Percentiles rank a stretch among this genome's conserved stretches.
phyloP scores from a whole-genome alignment of 2,888 invertebrate genomes.

The Drosophila demipolita region DNA sequence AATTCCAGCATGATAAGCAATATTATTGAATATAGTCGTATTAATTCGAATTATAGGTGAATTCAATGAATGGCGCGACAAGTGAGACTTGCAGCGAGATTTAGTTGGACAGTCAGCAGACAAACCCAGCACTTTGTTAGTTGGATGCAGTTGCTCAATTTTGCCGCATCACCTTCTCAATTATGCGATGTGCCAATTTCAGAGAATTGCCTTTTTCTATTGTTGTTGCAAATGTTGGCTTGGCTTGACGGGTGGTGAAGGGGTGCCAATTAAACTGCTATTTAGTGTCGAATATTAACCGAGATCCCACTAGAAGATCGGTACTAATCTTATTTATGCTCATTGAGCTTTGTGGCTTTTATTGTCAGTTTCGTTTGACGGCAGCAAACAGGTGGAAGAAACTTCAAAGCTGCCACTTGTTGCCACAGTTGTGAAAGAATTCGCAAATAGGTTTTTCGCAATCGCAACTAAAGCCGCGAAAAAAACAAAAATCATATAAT shows the following conservation, averaged over 20 bases:
- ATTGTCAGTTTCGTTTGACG: constrained; percentile 36
- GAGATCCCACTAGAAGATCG: constrained; percentile 41
- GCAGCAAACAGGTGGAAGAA: constrained; percentile 41
- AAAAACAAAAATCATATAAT: constrained; percentile 16
- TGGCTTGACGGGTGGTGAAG: neutral
- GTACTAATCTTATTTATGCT: constrained; percentile 75
- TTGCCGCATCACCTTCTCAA: constrained; percentile 64
- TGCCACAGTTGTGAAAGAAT: constrained; percentile 60
- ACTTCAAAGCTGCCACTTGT: constrained; percentile 51
- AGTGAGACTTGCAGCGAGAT: constrained; percentile 20
- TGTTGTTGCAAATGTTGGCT: constrained; percentile 37
- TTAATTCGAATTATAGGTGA: constrained; percentile 2
- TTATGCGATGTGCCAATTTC: constrained; percentile 57
- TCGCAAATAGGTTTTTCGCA: constrained; percentile 47
- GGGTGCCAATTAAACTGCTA: constrained; percentile 75
- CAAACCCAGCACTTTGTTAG: constrained; percentile 57
- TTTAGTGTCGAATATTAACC: constrained; percentile 68
- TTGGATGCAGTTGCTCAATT: constrained; percentile 43
- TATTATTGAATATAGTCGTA: constrained; percentile 3
- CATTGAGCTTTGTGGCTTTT: constrained; percentile 62
- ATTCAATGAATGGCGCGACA: constrained; percentile 15
- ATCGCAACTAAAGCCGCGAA: constrained; percentile 27
- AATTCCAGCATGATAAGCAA: constrained; percentile 31
- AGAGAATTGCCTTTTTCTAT: constrained; percentile 18
- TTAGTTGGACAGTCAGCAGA: constrained; percentile 17